Evolutionary conservation across 2,797 vertebrate genomes (phyloP).

Genomic region (Parambassis ranga): DNA sequence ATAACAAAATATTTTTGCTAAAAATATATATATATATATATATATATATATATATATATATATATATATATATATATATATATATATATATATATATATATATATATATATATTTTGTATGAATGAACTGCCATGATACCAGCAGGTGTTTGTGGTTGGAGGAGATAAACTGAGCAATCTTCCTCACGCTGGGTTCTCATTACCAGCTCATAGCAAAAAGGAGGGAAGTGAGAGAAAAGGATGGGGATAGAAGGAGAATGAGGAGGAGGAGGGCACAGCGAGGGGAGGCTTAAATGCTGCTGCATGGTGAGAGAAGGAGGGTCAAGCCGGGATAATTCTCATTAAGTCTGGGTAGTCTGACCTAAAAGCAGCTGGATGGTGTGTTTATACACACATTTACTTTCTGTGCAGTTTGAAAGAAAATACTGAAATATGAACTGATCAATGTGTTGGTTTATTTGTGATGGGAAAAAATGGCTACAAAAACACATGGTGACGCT

Average conservation of each 20-base stretch:
- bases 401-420: background rate
- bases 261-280: background rate
- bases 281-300: background rate
- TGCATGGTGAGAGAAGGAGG: background rate
- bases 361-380: background rate
- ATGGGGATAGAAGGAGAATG: background rate
- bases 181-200: background rate
- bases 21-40: no score
- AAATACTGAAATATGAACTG: background rate
- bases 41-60: no score
- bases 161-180: conserved; percentile 28
- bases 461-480: background rate
- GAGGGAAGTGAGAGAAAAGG: background rate
- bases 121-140: no score
- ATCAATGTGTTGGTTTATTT: background rate
- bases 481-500: background rate
- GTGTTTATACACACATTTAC: no score
- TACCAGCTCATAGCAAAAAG: conserved; percentile 30
- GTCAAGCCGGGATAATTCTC: conserved; percentile 14
- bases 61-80: no score
- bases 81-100: no score
- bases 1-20: no score
- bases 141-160: background rate
- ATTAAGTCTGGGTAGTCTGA: conserved; percentile 2
- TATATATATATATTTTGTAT: no score